Conservation (phyloP, 2,113 vertebrate genomes). For the Fulmarus glacialis region DNA sequence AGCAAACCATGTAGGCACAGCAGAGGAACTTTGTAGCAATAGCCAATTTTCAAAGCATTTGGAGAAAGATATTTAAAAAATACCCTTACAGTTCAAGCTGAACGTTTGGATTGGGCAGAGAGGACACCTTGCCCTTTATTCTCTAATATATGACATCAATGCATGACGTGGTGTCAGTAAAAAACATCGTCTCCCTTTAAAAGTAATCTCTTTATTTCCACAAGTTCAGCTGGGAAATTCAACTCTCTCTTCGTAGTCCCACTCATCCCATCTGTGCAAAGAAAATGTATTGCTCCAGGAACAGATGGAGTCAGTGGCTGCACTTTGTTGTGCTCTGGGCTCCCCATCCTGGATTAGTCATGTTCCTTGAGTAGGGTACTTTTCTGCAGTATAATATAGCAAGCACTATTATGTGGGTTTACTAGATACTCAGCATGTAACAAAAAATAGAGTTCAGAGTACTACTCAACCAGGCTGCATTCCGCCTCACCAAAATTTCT, state of each 20-base stretch:
- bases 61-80: neutral
- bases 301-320: slow-evolving; percentile 9
- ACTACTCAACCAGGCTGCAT: neutral
- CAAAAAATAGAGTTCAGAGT: neutral
- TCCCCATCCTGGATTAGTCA: neutral
- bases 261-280: slow-evolving; percentile 21
- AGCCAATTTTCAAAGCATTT: neutral
- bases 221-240: slow-evolving; percentile 5
- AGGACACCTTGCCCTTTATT: neutral
- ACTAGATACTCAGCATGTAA: neutral
- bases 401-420: neutral
- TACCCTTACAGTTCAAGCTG: neutral
- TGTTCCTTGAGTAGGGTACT: neutral
- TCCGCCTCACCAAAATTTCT: neutral
- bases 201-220: neutral
- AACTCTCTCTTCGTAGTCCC: neutral
- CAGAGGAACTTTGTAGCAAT: neutral
- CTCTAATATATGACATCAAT: neutral
- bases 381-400: neutral
- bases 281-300: neutral
- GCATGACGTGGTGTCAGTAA: neutral
- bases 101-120: neutral
- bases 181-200: neutral
- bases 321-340: neutral
- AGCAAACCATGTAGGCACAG: neutral